Percentiles rank a stretch among this genome's conserved stretches.
These are phyloP conservation scores for Emberiza fucata DNA, from an alignment of 2,113 vertebrate genomes.

Conservation along the genomic window DNA sequence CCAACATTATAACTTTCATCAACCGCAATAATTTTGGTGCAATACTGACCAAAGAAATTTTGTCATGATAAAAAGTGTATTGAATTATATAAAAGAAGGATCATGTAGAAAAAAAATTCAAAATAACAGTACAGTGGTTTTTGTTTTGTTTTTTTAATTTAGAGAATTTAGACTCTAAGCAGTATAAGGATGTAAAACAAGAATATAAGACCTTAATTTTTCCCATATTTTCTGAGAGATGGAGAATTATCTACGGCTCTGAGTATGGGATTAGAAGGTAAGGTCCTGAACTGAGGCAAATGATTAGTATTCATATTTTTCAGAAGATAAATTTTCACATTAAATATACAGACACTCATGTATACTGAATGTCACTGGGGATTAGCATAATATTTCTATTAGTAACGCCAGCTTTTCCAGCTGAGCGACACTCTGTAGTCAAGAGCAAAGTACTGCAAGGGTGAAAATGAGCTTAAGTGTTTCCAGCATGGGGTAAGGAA, in stretches of 20 bases:
- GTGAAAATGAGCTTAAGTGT: not conserved
- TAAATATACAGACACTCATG: not conserved
- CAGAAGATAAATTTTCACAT: conserved; percentile 7
- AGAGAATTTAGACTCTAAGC: not conserved
- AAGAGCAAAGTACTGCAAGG: not conserved
- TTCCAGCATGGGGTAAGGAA: not conserved
- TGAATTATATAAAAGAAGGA: not conserved
- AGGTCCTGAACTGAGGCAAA: not conserved
- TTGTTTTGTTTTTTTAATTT: not conserved
- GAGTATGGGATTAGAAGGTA: not conserved
- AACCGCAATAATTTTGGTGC: not conserved
- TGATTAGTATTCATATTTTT: not conserved
- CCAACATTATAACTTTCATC: not conserved
- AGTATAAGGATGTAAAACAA: not conserved
- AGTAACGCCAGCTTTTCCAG: not conserved
- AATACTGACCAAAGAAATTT: not conserved
- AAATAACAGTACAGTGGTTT: not conserved
- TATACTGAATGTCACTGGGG: not conserved
- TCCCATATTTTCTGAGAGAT: not conserved
- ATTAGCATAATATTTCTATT: conserved; percentile 51
- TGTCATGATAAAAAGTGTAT: not conserved
- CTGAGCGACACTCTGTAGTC: not conserved
- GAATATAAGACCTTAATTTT: not conserved
- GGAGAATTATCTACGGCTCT: not conserved
- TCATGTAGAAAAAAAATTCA: not conserved